Conservation (phyloP, 2,113 vertebrate genomes). For the Prietella phreatophila region DNA sequence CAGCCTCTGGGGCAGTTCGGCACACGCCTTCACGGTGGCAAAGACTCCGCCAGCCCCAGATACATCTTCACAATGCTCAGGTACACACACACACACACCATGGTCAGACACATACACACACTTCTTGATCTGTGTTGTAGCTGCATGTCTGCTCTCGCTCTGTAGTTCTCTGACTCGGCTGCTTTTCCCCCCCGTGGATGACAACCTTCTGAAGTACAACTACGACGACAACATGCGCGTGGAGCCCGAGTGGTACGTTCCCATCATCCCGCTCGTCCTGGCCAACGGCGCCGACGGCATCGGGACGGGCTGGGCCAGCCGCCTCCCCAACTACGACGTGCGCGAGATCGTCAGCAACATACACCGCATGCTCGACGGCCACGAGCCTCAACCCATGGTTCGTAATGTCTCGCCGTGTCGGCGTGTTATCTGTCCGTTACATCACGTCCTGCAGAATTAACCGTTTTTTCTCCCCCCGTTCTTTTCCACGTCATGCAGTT, state of each 20-base stretch:
- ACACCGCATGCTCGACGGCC: constrained; percentile 83
- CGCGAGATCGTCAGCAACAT: constrained; percentile 90
- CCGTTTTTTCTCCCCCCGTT: too few relatives aligned
- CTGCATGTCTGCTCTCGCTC: neutral
- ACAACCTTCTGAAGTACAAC: constrained; percentile 86
- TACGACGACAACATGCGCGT: constrained; percentile 95
- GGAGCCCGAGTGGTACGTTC: constrained; percentile 97
- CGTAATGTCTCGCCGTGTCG: too few relatives aligned
- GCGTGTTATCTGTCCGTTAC: too few relatives aligned
- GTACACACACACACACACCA: constrained; percentile 60
- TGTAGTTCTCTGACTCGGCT: constrained; percentile 83
- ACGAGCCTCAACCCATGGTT: constrained; percentile 89
- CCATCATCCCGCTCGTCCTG: constrained; percentile 90
- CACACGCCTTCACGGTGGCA: constrained; percentile 91
- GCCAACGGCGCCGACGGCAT: constrained; percentile 93
- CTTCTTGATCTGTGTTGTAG: neutral
- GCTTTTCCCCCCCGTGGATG: constrained; percentile 85
- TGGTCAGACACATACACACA: neutral
- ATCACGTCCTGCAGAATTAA: too few relatives aligned
- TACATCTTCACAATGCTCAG: constrained; percentile 99
- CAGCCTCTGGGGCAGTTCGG: constrained; percentile 97
- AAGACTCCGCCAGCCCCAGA: constrained; percentile 97
- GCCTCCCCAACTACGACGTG: constrained; percentile 86
- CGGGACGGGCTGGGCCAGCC: constrained; percentile 96
- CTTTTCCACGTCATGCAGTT: constrained; percentile 69